Evolutionary conservation across 2,113 vertebrate species (phyloP).

Genomic region (Odontophorus gujanensis): DNA sequence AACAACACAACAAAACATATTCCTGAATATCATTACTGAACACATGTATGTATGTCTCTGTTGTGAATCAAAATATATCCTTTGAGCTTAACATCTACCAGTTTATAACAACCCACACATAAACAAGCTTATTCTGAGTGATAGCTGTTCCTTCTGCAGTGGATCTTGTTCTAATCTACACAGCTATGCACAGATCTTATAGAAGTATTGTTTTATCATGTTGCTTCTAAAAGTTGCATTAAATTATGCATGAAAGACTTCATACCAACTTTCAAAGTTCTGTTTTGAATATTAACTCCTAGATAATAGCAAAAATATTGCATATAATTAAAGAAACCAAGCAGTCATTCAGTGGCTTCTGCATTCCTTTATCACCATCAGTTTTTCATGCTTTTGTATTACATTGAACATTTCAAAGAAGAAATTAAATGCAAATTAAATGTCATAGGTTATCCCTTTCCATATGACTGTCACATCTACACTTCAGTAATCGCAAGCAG

Average conservation of each 20-base stretch:
- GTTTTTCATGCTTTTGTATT: not conserved
- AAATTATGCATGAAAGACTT: not conserved
- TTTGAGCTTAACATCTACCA: not conserved
- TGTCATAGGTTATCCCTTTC: not conserved
- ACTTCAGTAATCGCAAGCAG: not conserved
- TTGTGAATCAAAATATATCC: not conserved
- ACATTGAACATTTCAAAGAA: not conserved
- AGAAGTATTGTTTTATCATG: not conserved
- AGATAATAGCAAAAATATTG: not conserved
- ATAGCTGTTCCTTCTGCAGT: not conserved
- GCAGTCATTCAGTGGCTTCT: not conserved
- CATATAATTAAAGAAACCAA: not conserved
- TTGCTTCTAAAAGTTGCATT: not conserved
- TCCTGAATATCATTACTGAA: not conserved
- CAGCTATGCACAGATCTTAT: not conserved
- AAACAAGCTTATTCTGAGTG: not conserved
- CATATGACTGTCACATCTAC: not conserved
- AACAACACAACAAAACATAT: not conserved
- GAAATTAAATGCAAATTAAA: not conserved
- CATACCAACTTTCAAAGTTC: not conserved
- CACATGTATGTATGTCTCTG: not conserved
- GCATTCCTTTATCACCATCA: not conserved
- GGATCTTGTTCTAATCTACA: not conserved
- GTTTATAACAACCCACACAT: not conserved
- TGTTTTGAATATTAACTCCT: not conserved